Evolutionary conservation across 2,888 invertebrate species (phyloP), one percentile per base, ranked within the genome.

Genomic region (Philopedon plagiatum): DNA sequence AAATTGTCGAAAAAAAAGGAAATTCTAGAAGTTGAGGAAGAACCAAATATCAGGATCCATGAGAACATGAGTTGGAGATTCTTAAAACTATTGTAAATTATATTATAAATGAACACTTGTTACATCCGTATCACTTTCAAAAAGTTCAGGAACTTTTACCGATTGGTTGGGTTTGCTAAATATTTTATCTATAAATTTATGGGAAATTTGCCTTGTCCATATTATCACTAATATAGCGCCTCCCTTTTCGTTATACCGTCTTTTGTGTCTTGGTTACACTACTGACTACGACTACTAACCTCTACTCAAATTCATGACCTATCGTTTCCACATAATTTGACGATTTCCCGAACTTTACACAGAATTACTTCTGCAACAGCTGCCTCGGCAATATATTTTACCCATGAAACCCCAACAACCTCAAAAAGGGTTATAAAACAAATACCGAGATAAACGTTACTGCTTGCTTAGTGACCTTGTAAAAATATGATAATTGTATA

Each of bases 361-460:
- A 60, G 60, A n/a, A 44, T 60, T 60, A 60, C 29, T 60, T 60
- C 60, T 60, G 60, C 60, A 60, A 60, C 60, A 60, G 60, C 60
- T 60, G 60, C 41, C 19, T 9, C 44, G 44, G 60, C 34, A 60
- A 60, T 60, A 60, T 60, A 26, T 60, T 44, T 41, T 60, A 44
- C 41, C 41, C 26, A 29, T 44, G 29, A 60, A 60, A 39, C 60
- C 39, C 26, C 23, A 44, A 44, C 60, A 60, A 26, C 29, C 51
- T 29, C 18, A 29, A 54, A 41, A 29, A 26, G 29, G 29, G 46
- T 46, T 26, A 54, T 54, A 54, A 54, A 54, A 54, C 51, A 29
- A 54, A 54, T 29, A 29, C 29, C 18, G 51, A 26, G 29, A 18
- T 29, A 29, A 29, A 8, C 15, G 51, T 29, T 54, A 26, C 29